Conservation (phyloP, 2,113 vertebrate species). For the Lonchura striata region DNA sequence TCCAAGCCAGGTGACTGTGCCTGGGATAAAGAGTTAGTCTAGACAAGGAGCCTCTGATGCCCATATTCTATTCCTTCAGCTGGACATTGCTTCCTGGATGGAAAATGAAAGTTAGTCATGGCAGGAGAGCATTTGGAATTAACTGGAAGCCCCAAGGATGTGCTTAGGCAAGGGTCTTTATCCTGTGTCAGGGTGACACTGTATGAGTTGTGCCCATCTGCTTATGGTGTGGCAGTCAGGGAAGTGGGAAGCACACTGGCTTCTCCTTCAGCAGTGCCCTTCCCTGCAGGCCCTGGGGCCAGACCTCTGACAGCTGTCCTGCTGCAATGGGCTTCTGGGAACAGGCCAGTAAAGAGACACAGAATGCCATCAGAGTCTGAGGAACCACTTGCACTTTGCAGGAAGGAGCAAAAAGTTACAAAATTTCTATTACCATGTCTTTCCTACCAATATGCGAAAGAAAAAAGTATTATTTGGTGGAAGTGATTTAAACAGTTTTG, state of each 20-base stretch:
- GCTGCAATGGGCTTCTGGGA: neutral
- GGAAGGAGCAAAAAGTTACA: neutral
- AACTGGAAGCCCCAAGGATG: neutral
- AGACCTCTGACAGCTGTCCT: neutral
- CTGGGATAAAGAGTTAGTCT: neutral
- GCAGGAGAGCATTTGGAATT: neutral
- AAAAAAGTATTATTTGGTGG: neutral
- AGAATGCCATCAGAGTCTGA: fast-evolving
- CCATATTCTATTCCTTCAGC: neutral
- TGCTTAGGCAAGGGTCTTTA: neutral
- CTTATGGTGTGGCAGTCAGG: fast-evolving
- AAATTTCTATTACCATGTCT: neutral
- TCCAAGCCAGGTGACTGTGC: neutral
- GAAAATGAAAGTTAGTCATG: neutral
- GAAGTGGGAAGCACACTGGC: fast-evolving
- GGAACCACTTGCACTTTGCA: neutral
- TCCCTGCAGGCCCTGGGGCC: neutral
- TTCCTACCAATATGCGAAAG: neutral
- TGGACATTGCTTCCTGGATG: neutral
- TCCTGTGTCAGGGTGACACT: neutral
- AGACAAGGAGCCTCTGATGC: neutral
- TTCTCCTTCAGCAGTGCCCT: neutral
- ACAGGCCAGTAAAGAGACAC: neutral
- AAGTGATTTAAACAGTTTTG: neutral
- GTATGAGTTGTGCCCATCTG: fast-evolving